Percentiles rank a stretch among this genome's conserved stretches.
Conservation (phyloP, 1,140 invertebrate species). For the Rhyzopertha dominica region DNA sequence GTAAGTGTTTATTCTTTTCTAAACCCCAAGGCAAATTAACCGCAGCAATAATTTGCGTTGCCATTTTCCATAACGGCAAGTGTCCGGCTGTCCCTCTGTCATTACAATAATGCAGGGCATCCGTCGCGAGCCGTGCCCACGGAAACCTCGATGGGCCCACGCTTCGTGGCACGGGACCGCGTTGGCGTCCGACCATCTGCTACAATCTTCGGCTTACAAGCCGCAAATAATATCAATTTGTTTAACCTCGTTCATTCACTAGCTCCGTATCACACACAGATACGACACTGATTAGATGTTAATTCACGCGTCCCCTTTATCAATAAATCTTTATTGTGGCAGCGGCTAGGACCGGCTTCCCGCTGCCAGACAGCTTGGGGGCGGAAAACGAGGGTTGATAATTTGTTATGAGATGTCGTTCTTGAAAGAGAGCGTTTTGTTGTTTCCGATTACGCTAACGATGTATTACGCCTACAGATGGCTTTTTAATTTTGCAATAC, state of each 20-base stretch:
- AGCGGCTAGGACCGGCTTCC: too few species aligned
- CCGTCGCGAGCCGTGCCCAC: constrained; percentile 28
- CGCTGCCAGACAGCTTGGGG: too few species aligned
- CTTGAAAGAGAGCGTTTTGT: too few species aligned
- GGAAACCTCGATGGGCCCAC: constrained; percentile 23
- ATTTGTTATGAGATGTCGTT: too few species aligned
- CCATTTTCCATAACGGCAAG: constrained; percentile 25
- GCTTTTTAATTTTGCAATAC: too few species aligned
- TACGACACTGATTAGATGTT: constrained; percentile 20
- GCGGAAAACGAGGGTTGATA: too few species aligned
- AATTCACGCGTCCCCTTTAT: constrained; percentile 19
- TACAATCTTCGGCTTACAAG: constrained; percentile 17
- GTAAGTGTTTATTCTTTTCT: too few species aligned
- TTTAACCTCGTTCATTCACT: constrained; percentile 22
- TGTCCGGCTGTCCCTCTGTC: constrained; percentile 25
- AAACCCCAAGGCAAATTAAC: too few species aligned
- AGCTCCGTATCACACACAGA: constrained; percentile 16
- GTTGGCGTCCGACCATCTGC: constrained; percentile 22
- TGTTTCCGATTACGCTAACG: too few species aligned
- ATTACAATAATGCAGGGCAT: constrained; percentile 30
- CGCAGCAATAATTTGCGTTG: too few species aligned
- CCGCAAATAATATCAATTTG: constrained; percentile 26
- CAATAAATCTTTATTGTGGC: constrained; percentile 24
- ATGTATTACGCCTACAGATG: too few species aligned
- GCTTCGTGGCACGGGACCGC: constrained; percentile 13